phyloP scores from a whole-genome alignment of 2,888 invertebrate genomes.

The Stenoptilia bipunctidactyla region DNA sequence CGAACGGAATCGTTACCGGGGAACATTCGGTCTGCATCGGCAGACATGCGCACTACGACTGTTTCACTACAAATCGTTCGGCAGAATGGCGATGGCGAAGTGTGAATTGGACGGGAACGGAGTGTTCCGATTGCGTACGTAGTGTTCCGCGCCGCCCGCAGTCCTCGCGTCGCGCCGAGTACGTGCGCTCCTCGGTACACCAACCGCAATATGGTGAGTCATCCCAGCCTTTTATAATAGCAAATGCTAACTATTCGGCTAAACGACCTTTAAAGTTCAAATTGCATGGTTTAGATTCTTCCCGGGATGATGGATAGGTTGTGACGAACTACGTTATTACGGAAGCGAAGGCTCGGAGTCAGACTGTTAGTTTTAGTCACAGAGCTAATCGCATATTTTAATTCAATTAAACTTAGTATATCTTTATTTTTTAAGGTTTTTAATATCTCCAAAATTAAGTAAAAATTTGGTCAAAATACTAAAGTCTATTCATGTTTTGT shows the following conservation, averaged over 20 bases:
- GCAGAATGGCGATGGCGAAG: no score
- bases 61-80: constrained; percentile 24
- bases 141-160: constrained; percentile 47
- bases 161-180: constrained; percentile 62
- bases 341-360: no score
- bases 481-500: no score
- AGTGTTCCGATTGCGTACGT: constrained; percentile 40
- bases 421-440: no score
- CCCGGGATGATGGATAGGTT: no score
- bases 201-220: constrained; percentile 69
- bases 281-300: constrained; percentile 6
- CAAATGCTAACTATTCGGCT: constrained; percentile 11
- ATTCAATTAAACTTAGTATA: no score
- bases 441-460: no score
- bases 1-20: constrained; percentile 63
- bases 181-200: constrained; percentile 55
- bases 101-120: constrained; percentile 52
- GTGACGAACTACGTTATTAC: no score
- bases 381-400: no score
- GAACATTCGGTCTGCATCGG: constrained; percentile 58
- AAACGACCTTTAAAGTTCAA: constrained; percentile 13
- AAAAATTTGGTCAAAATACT: no score
- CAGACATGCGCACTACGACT: constrained; percentile 54
- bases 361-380: no score
- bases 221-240: constrained; percentile 29